Evolutionary conservation across 2,797 vertebrate genomes (phyloP).

Genomic region (Rhinella marina): DNA sequence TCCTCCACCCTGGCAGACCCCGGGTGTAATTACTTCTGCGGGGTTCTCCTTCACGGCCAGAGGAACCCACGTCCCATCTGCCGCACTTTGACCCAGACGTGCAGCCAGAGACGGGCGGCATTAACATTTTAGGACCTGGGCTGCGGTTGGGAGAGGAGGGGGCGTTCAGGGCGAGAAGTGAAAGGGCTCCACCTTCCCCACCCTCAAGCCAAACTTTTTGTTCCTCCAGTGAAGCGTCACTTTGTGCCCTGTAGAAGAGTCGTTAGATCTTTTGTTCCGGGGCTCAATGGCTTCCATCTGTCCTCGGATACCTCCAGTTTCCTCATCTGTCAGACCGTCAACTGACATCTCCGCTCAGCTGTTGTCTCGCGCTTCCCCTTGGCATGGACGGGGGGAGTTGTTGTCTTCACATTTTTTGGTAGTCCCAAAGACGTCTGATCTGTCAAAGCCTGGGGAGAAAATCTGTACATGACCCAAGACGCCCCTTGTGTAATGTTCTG

Average conservation of each 20-base stretch:
- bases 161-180: not conserved
- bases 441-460: too few relatives aligned
- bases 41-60: not conserved
- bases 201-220: conserved; percentile 34
- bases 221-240: conserved; percentile 1
- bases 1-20: not conserved
- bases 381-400: not conserved
- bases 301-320: conserved; percentile 1
- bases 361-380: not conserved
- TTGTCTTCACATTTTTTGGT: too few relatives aligned
- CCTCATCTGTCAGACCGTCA: conserved; percentile 43
- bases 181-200: not conserved
- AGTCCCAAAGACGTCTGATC: too few relatives aligned
- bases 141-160: not conserved
- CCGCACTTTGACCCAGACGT: not conserved
- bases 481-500: too few relatives aligned
- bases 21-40: not conserved
- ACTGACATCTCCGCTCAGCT: conserved; percentile 63
- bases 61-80: conserved; percentile 24
- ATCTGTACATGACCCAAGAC: too few relatives aligned
- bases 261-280: conserved; percentile 23
- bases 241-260: conserved; percentile 18
- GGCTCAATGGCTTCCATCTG: conserved; percentile 48
- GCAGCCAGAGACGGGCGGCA: conserved; percentile 3
- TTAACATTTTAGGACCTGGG: conserved; percentile 25